A percentile compares a stretch with the other conserved stretches of the same genome.
These are phyloP conservation scores for Trissolcus japonicus DNA, from an alignment of 2,888 invertebrate species.

Conservation along the genomic window DNA sequence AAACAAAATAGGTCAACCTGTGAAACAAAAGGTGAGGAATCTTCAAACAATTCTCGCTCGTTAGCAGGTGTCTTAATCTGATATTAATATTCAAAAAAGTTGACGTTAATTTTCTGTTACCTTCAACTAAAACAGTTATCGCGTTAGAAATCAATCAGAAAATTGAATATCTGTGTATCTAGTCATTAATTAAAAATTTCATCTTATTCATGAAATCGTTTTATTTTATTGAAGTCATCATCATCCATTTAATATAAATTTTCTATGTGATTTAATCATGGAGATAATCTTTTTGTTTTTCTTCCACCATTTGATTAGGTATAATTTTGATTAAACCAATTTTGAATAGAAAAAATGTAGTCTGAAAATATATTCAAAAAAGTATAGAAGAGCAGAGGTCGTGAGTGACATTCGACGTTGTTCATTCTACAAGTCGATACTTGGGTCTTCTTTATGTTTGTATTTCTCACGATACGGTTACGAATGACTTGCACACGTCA, in stretches of 20 bases:
- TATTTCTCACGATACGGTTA: slow-evolving; percentile 75
- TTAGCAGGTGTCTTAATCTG: slow-evolving; percentile 24
- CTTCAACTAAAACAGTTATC: background rate
- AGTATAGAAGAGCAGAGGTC: slow-evolving; percentile 36
- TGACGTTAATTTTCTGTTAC: slow-evolving; percentile 9
- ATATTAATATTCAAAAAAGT: slow-evolving; percentile 12
- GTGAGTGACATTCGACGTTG: slow-evolving; percentile 41
- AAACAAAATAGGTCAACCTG: background rate
- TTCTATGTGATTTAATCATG: too few species aligned
- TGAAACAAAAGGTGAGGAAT: slow-evolving; percentile 41
- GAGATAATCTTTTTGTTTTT: background rate
- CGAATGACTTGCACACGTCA: slow-evolving; percentile 72
- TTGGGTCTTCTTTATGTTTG: slow-evolving; percentile 65
- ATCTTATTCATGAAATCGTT: background rate
- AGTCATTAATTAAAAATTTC: too few species aligned
- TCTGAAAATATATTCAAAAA: background rate
- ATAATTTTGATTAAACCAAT: too few species aligned
- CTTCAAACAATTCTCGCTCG: slow-evolving; percentile 30
- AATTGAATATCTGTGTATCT: too few species aligned
- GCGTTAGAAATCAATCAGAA: too few species aligned
- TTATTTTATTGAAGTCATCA: slow-evolving; percentile 6
- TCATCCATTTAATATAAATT: too few species aligned
- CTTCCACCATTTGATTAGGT: too few species aligned
- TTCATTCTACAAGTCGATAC: slow-evolving; percentile 39
- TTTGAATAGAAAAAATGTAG: too few species aligned